Evolutionary conservation across 2,113 vertebrate species (phyloP).

Genomic region (Cyphomyrus discorhynchus): DNA sequence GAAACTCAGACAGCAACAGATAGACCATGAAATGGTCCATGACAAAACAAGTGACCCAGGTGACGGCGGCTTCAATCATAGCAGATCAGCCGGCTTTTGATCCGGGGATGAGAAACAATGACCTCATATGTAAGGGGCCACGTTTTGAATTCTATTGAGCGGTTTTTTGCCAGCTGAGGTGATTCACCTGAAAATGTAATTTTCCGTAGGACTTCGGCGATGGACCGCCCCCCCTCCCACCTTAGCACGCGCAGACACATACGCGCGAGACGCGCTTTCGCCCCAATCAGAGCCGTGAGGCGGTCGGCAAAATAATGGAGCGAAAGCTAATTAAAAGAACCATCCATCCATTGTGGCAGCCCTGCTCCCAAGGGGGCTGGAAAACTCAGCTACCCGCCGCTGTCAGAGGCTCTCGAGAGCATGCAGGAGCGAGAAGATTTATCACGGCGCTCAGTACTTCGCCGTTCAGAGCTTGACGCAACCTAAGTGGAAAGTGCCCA

Average conservation of each 20-base stretch:
- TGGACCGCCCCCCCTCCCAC: neutral
- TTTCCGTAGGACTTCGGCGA: neutral
- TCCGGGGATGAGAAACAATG: neutral
- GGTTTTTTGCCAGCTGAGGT: neutral
- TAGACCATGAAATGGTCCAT: neutral
- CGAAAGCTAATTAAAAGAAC: neutral
- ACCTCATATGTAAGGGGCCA: neutral
- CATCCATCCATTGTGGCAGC: slow-evolving; percentile 4
- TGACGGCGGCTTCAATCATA: neutral
- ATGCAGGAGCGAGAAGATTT: neutral
- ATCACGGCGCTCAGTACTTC: neutral
- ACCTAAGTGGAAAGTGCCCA: neutral
- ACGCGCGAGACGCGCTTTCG: neutral
- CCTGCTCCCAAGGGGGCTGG: neutral
- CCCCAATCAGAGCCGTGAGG: neutral
- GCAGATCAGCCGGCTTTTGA: neutral
- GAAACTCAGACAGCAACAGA: neutral
- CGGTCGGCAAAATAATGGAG: neutral
- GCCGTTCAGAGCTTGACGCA: neutral
- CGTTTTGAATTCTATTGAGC: neutral
- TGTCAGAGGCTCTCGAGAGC: neutral
- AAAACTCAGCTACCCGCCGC: neutral
- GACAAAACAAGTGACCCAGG: neutral
- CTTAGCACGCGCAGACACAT: neutral
- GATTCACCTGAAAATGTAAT: slow-evolving; percentile 9